Evolutionary conservation across 2,113 vertebrate species (phyloP).

Genomic region (Trinectes maculatus): DNA sequence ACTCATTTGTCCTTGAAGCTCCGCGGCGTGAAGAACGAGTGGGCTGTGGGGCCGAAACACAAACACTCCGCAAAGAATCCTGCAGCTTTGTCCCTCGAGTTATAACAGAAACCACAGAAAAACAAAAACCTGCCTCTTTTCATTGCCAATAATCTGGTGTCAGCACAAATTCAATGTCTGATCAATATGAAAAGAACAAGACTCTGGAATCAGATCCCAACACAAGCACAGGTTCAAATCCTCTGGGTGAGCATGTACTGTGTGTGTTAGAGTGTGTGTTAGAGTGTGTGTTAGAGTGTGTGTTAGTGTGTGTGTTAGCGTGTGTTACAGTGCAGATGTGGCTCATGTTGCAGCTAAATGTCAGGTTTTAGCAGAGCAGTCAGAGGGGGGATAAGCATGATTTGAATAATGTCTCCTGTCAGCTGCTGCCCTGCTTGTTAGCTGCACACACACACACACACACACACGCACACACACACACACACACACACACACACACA

Average conservation of each 20-base stretch:
- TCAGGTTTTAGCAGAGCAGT: conserved; percentile 60
- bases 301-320: conserved; percentile 18
- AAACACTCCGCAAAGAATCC: conserved; percentile 52
- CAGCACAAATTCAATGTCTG: conserved; percentile 52
- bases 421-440: conserved; percentile 50
- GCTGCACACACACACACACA: conserved; percentile 17
- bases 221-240: conserved; percentile 5
- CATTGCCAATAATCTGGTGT: conserved; percentile 36
- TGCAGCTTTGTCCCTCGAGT: conserved; percentile 34
- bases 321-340: conserved; percentile 23
- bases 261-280: conserved; percentile 15
- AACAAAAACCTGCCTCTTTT: conserved; percentile 28
- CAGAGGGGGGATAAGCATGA: conserved; percentile 48
- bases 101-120: conserved; percentile 27
- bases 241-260: conserved; percentile 14
- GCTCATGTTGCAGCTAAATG: conserved; percentile 62
- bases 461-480: background rate
- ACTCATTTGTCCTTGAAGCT: conserved; percentile 59
- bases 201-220: conserved; percentile 48
- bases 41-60: background rate
- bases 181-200: conserved; percentile 46
- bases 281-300: conserved; percentile 41
- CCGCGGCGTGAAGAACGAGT: conserved; percentile 2
- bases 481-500: background rate
- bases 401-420: conserved; percentile 66